Evolutionary conservation across 2,113 vertebrate species (phyloP), one percentile per base, ranked within the genome.

Genomic region (Todiramphus chloris): DNA sequence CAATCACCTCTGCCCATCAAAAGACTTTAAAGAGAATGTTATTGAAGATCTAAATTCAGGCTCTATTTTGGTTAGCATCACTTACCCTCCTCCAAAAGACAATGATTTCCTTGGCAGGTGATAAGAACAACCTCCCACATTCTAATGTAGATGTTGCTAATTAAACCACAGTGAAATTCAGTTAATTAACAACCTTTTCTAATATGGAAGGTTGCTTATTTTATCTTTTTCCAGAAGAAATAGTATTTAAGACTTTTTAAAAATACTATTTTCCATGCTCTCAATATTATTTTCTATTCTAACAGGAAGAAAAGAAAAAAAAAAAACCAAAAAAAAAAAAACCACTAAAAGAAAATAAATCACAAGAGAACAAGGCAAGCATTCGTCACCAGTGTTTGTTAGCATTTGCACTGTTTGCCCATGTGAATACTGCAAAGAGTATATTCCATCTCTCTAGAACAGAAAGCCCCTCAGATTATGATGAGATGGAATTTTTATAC

Each of bases 131-230:
- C 87, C 87, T 96, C 95, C 87, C 79, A 93, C 19, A 0, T 91
- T 90, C 74, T 81, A 93, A 62, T 0, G 0, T 82, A 75, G 92
- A 78, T 95, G 78, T 67, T 80, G 70, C 67, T 97, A 96, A 97
- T 95, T 96, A 96, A 96, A 89, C 87, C 80, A 87, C 55, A 60
- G 87, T 77, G 69, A 96, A 96, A 91, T 95, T 75, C 67, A 87
- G 91, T 88, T 94, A 93, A 95, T 95, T 96, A 96, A 75, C 62
- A 91, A 93, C 25, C 55, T 93, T 94, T 94, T 72, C 69, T 62
- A 89, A 89, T 74, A 83, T 5, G 4, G 78, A 75, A 85, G 6
- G 24, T 89, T 94, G 82, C 64, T 93, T 87, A 73, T 75, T 87
- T 58, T 73, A 87, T 55, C 50, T 70, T 96, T 79, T 66, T 77